A percentile compares a stretch with the other conserved stretches of the same genome.
Conservation (phyloP, 2,113 vertebrate species). For the Hypocryptadius cinnamomeus region DNA sequence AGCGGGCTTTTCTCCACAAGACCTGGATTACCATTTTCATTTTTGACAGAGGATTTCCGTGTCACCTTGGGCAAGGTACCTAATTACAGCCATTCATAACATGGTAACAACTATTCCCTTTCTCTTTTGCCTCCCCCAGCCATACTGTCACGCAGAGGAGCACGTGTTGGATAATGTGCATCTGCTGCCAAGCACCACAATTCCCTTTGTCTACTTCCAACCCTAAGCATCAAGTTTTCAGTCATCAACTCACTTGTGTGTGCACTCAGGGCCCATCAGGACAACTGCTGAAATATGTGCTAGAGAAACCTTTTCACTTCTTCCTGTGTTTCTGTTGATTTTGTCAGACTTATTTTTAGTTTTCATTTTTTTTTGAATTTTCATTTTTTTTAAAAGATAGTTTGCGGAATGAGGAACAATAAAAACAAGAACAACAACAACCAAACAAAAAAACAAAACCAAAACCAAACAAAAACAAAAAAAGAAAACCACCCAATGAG, state of each 20-base stretch:
- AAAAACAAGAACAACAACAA: not conserved
- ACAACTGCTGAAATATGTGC: not conserved
- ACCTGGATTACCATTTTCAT: not conserved
- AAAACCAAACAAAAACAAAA: not conserved
- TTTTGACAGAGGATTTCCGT: conserved; percentile 9
- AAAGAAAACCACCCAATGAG: not conserved
- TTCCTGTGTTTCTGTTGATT: not conserved
- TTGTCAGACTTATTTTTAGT: not conserved
- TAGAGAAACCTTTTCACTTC: not conserved
- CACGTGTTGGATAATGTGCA: rapidly evolving
- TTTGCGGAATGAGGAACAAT: not conserved
- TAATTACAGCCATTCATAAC: conserved; percentile 31
- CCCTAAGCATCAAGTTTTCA: rapidly evolving
- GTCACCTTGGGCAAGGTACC: conserved; percentile 26
- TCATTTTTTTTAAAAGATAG: not conserved
- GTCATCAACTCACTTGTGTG: not conserved
- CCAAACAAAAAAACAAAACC: not conserved
- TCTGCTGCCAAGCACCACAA: not conserved
- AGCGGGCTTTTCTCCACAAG: not conserved
- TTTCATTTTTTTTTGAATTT: not conserved
- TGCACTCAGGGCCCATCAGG: not conserved
- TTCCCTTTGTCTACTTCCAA: not conserved
- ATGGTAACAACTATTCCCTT: not conserved
- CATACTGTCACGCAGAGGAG: not conserved
- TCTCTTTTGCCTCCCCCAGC: not conserved